Evolutionary conservation across 2,113 vertebrate species (phyloP), one percentile per base, ranked within the genome.

Genomic region (Epinephelus fuscoguttatus): DNA sequence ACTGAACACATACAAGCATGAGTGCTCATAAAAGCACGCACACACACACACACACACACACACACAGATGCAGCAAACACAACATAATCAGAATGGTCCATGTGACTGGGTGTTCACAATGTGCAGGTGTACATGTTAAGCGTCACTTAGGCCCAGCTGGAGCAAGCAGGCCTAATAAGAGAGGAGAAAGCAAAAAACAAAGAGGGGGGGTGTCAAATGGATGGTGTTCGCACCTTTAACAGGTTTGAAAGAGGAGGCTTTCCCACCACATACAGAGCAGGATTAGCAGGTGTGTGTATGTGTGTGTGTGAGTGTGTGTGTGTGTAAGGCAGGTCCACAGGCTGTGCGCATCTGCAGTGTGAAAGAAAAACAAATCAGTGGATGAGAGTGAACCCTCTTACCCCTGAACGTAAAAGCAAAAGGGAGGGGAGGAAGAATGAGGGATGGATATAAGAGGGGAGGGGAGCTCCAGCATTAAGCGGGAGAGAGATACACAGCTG

Each of bases 331-430:
- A 52, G 59, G 80, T 87, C 85, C 2, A 72, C 91, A 79, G 89
- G 84, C 87, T 75, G 71, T 80, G 83, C 42, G 56, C 87, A 86
- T 91, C 89, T 93, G 88, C 84, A 86, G 90, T n/a, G 85, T 49
- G 86, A 87, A 64, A 89, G 90, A 92, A 93, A 90, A 94, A 92
- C 93, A 93, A 91, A 90, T 89, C 84, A 85, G 74, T 53, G 69
- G 80, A 92, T 85, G 84, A 75, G 74, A 70, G 68, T 86, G 89
- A 94, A 94, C 91, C 86, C 88, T 86, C 84, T 94, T 70, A 92
- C 90, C 93, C 88, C 84, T 52, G 80, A 84, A 70, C 21, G 66
- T 53, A 70, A 77, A 70, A 57, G 75, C 40, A 60, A 64, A 77
- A 15, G 60, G 69, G 73, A 70, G 70, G 68, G 57, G 57, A 57